Evolutionary conservation across 1,140 invertebrate species (phyloP).

Genomic region (Dendroctonus valens): DNA sequence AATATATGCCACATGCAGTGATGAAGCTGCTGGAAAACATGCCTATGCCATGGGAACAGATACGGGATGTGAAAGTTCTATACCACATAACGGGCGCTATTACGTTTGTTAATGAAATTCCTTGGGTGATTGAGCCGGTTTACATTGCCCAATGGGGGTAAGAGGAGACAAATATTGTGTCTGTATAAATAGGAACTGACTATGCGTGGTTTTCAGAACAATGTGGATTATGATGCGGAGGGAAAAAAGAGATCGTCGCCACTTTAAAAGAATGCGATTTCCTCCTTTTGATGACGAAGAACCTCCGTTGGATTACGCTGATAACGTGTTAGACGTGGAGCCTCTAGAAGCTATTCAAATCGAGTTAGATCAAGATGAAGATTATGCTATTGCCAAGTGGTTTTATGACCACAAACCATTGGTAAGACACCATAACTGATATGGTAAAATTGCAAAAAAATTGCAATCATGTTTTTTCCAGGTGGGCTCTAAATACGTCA

Average conservation of each 20-base stretch:
- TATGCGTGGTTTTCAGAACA: slow-evolving; percentile 59
- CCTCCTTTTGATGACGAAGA: slow-evolving; percentile 99
- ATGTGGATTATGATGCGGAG: slow-evolving; percentile 99
- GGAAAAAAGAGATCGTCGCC: slow-evolving; percentile 96
- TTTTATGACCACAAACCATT: slow-evolving; percentile 99
- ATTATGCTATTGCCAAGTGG: slow-evolving; percentile 88
- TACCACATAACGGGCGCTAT: slow-evolving; percentile 99
- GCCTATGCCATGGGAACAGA: slow-evolving; percentile 99
- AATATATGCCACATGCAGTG: slow-evolving; percentile 99
- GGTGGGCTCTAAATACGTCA: slow-evolving; percentile 85
- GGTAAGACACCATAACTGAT: slow-evolving; percentile 49
- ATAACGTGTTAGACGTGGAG: slow-evolving; percentile 98
- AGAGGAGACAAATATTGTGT: not conserved
- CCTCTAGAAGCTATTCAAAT: slow-evolving; percentile 99
- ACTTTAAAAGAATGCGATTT: slow-evolving; percentile 99
- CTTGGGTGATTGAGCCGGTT: slow-evolving; percentile 98
- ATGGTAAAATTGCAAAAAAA: not conserved
- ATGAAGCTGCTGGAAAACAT: slow-evolving; percentile 99
- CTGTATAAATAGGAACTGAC: not conserved
- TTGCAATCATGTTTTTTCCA: slow-evolving; percentile 11
- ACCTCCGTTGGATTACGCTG: slow-evolving; percentile 98
- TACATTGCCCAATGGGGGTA: slow-evolving; percentile 99
- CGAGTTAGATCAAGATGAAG: slow-evolving; percentile 95
- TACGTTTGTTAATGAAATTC: slow-evolving; percentile 99
- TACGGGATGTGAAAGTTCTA: slow-evolving; percentile 94